Evolutionary conservation across 2,797 vertebrate species (phyloP).

Genomic region (Gorsachius magnificus): DNA sequence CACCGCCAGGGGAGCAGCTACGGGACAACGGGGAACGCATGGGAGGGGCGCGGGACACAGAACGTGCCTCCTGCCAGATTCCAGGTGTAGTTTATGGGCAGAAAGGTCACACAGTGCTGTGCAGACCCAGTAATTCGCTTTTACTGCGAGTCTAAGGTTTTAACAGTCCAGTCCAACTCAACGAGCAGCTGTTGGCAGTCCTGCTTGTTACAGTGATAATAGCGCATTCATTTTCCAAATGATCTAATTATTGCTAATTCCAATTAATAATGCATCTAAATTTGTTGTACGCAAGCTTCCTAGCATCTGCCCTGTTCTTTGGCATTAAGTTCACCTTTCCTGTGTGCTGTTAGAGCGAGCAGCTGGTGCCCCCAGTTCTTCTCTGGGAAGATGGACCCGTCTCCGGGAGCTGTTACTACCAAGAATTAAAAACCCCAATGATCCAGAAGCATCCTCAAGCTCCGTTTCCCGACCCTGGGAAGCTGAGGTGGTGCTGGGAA

Average conservation of each 20-base stretch:
- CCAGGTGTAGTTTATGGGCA: not conserved
- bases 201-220: not conserved
- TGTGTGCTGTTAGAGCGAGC: too few relatives aligned
- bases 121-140: not conserved
- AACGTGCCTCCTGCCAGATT: not conserved
- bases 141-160: not conserved
- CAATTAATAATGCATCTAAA: not conserved
- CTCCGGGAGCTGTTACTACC: not conserved
- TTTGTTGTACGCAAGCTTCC: accelerated
- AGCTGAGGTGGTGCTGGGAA: not conserved
- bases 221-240: not conserved
- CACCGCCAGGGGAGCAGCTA: not conserved
- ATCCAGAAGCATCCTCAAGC: not conserved
- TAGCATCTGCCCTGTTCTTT: not conserved
- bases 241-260: not conserved
- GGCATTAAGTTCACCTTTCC: not conserved
- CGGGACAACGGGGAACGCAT: accelerated
- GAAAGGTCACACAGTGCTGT: not conserved
- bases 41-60: not conserved
- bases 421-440: not conserved
- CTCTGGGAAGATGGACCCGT: not conserved
- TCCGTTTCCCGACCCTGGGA: not conserved
- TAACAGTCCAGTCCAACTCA: not conserved
- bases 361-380: not conserved
- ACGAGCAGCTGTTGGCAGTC: accelerated